These are phyloP conservation scores for Drosophila nebulosa DNA, from an alignment of 1,140 invertebrate species.

Conservation along the genomic window DNA sequence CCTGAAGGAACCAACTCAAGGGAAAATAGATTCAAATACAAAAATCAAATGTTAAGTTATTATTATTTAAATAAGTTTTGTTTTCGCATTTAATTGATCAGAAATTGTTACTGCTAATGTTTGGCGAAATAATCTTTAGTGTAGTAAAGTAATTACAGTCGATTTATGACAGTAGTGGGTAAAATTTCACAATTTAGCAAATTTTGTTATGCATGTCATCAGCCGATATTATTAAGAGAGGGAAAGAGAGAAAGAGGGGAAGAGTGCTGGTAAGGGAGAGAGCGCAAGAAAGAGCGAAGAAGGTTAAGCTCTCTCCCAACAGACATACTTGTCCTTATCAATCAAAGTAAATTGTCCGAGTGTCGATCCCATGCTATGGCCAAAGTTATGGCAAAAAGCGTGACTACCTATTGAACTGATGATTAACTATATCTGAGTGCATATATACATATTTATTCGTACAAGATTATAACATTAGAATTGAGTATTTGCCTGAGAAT, in stretches of 20 bases:
- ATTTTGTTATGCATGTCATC: neutral
- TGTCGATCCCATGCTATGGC: neutral
- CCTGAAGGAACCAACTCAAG: too few species aligned
- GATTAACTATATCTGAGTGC: neutral
- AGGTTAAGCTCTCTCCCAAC: neutral
- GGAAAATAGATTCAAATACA: too few species aligned
- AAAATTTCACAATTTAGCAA: neutral
- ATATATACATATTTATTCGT: neutral
- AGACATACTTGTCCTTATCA: neutral
- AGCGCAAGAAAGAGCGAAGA: neutral
- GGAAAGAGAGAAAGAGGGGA: neutral
- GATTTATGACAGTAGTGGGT: neutral
- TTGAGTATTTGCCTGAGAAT: neutral
- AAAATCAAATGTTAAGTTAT: too few species aligned
- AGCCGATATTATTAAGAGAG: neutral
- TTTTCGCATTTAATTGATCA: neutral
- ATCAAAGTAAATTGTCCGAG: neutral
- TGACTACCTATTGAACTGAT: neutral
- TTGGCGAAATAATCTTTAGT: neutral
- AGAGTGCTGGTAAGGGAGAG: neutral
- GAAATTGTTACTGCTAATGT: neutral
- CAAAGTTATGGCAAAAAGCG: neutral
- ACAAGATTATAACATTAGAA: neutral
- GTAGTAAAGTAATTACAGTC: neutral
- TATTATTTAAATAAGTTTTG: neutral